Conservation (phyloP, 2,888 invertebrate species). For the Punctoribates punctum region DNA sequence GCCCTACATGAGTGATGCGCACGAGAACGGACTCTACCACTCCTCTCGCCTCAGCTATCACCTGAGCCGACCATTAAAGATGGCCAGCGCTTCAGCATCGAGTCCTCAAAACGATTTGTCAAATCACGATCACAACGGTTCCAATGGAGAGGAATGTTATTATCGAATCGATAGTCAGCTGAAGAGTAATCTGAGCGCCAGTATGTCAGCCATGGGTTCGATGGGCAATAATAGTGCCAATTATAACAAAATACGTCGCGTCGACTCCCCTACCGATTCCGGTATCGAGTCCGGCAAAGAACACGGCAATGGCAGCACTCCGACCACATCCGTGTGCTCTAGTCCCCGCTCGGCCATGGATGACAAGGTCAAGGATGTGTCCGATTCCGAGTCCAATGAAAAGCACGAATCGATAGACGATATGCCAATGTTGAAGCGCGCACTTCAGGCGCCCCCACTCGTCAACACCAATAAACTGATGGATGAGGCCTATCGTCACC, state of each 20-base stretch:
- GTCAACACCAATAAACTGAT: slow-evolving; percentile 79
- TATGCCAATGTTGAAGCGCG: slow-evolving; percentile 89
- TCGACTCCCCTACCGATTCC: slow-evolving; percentile 87
- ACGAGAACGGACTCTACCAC: slow-evolving; percentile 14
- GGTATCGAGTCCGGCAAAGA: slow-evolving; percentile 90
- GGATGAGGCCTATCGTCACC: slow-evolving; percentile 93
- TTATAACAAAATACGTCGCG: slow-evolving; percentile 48
- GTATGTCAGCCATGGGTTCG: slow-evolving; percentile 11
- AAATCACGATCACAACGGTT: slow-evolving; percentile 10
- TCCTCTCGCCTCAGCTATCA: background rate
- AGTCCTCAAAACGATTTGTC: slow-evolving; percentile 22
- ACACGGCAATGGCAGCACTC: slow-evolving; percentile 63
- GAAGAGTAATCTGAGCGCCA: slow-evolving; percentile 14
- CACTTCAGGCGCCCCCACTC: slow-evolving; percentile 83
- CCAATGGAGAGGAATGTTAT: slow-evolving; percentile 14
- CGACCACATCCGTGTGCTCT: slow-evolving; percentile 50
- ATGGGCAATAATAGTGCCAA: slow-evolving; percentile 29
- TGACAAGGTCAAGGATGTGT: slow-evolving; percentile 63
- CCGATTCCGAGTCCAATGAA: slow-evolving; percentile 44
- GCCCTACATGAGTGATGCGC: background rate
- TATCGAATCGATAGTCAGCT: slow-evolving; percentile 29
- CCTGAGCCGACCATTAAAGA: slow-evolving; percentile 10
- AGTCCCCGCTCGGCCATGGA: slow-evolving; percentile 59
- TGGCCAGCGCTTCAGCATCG: slow-evolving; percentile 24
- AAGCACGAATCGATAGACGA: slow-evolving; percentile 68